These are phyloP conservation scores for Zaprionus ornatus DNA, from an alignment of 1,140 invertebrate species.

Conservation along the genomic window DNA sequence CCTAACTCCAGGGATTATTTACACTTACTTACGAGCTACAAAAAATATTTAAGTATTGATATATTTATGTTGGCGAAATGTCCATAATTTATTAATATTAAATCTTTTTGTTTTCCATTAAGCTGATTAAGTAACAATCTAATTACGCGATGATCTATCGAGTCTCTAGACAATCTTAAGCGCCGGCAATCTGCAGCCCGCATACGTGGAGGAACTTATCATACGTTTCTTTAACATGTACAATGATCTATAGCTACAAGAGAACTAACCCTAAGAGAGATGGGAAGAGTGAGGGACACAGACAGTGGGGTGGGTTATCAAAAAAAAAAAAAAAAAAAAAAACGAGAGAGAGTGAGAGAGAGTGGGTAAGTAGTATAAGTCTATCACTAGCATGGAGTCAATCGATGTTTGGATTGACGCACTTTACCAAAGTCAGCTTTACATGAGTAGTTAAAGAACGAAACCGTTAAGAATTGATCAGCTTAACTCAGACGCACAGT, in stretches of 20 bases:
- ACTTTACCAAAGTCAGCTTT: conserved; percentile 28
- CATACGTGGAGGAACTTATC: conserved; percentile 78
- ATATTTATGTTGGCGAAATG: conserved; percentile 15
- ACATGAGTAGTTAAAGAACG: conserved; percentile 42
- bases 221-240: conserved; percentile 74
- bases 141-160: conserved; percentile 10
- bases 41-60: conserved; percentile 6
- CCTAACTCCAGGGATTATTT: conserved; percentile 29
- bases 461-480: conserved; percentile 52
- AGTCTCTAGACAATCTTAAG: conserved; percentile 26
- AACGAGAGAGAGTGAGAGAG: neutral
- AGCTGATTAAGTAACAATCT: conserved; percentile 29
- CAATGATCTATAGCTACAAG: conserved; percentile 57
- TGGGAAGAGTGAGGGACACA: neutral
- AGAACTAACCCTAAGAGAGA: conserved; percentile 45
- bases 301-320: neutral
- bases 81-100: conserved; percentile 30
- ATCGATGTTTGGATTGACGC: conserved; percentile 22
- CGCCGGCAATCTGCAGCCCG: conserved; percentile 48
- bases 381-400: conserved; percentile 76
- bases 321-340: no score
- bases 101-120: conserved; percentile 1
- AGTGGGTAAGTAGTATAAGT: conserved; percentile 50
- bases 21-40: conserved; percentile 30
- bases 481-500: conserved; percentile 43